These are phyloP conservation scores for Bubo scandiacus DNA, from an alignment of 2,113 vertebrate species.

Conservation along the genomic window DNA sequence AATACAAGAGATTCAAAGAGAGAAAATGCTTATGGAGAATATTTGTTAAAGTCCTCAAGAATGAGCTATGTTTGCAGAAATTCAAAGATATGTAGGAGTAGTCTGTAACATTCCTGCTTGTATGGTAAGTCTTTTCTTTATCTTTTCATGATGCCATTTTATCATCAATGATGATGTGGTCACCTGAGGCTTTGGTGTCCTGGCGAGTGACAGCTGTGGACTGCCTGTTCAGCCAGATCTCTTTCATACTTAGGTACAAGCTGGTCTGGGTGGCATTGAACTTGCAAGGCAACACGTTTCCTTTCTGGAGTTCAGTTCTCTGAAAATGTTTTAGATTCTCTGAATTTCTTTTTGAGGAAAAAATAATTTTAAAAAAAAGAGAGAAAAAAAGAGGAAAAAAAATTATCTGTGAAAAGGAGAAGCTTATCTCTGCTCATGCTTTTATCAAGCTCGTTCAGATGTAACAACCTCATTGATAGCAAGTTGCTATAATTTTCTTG, in stretches of 20 bases:
- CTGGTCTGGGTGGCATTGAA: not conserved
- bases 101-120: not conserved
- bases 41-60: not conserved
- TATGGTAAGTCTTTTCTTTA: not conserved
- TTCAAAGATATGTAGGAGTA: not conserved
- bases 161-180: not conserved
- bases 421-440: not conserved
- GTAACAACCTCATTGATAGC: not conserved
- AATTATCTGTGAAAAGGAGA: not conserved
- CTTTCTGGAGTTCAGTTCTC: not conserved
- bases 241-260: not conserved
- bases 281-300: not conserved
- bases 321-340: not conserved
- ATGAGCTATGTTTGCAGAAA: not conserved
- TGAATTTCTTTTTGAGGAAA: not conserved
- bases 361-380: not conserved
- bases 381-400: not conserved
- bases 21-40: not conserved
- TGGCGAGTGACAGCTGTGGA: not conserved
- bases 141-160: not conserved
- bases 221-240: not conserved
- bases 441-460: not conserved
- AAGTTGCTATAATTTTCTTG: not conserved
- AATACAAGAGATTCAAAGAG: not conserved
- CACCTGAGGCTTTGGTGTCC: not conserved